phyloP scores from a whole-genome alignment of 1,140 invertebrate species.

The Euwallacea fornicatus region DNA sequence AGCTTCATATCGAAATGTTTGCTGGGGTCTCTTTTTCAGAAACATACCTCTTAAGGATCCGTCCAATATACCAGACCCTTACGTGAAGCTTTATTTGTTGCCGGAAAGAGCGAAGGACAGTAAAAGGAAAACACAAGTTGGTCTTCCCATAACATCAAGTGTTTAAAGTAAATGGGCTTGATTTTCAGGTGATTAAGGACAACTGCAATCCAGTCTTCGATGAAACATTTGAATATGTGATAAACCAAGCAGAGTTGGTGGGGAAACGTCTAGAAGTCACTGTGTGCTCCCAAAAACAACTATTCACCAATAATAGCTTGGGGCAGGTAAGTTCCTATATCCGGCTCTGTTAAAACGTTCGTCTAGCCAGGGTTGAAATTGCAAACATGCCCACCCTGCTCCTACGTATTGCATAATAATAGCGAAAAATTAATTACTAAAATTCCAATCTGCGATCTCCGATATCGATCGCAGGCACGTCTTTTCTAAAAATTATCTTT shows the following conservation, averaged over 20 bases:
- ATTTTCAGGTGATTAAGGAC: slow-evolving; percentile 72
- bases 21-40: slow-evolving; percentile 55
- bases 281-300: slow-evolving; percentile 81
- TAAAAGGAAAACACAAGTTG: slow-evolving; percentile 84
- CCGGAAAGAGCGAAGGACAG: slow-evolving; percentile 85
- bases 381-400: neutral
- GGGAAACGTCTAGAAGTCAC: slow-evolving; percentile 75
- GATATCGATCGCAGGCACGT: neutral
- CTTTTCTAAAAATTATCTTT: too few species aligned
- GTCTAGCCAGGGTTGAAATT: neutral
- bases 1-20: neutral
- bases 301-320: slow-evolving; percentile 77
- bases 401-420: neutral
- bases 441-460: neutral
- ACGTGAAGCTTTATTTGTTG: slow-evolving; percentile 90
- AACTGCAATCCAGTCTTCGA: slow-evolving; percentile 90
- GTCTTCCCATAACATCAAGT: neutral
- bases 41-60: slow-evolving; percentile 86
- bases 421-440: neutral
- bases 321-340: slow-evolving; percentile 64
- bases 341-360: neutral
- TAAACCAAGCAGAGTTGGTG: slow-evolving; percentile 74
- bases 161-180: neutral
- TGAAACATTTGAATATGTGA: slow-evolving; percentile 84
- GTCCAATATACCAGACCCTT: slow-evolving; percentile 89